Conservation (phyloP, 2,797 vertebrate species). For the Tenualosa thibaudeaui region DNA sequence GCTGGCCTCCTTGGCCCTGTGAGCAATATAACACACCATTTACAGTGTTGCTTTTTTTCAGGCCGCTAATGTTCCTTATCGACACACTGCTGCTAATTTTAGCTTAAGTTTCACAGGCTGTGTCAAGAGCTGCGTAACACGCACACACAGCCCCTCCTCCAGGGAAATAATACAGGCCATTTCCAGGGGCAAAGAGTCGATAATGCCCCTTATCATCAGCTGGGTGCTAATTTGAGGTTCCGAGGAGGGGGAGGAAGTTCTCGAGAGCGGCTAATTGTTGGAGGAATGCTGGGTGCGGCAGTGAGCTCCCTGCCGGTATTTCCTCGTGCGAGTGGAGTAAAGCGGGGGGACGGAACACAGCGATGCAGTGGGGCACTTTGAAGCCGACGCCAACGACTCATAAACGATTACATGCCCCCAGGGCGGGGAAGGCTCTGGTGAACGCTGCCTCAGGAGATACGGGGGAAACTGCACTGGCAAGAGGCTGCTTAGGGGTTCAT, state of each 20-base stretch:
- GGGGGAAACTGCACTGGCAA: too few relatives aligned
- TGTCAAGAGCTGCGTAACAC: too few relatives aligned
- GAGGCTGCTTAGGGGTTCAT: not conserved
- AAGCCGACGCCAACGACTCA: conserved; percentile 44
- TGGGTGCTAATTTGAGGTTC: too few relatives aligned
- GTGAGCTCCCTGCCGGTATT: too few relatives aligned
- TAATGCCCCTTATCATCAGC: too few relatives aligned
- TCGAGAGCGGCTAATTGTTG: not conserved
- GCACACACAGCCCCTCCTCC: too few relatives aligned
- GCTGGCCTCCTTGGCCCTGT: not conserved
- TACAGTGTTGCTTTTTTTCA: not conserved
- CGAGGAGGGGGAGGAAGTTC: not conserved
- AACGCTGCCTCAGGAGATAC: not conserved
- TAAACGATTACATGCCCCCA: conserved; percentile 52
- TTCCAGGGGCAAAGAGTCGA: too few relatives aligned
- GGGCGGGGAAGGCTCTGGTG: conserved; percentile 54
- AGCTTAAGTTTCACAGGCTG: not conserved
- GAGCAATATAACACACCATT: conserved; percentile 1
- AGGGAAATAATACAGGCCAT: too few relatives aligned
- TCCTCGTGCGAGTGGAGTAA: too few relatives aligned
- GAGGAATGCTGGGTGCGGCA: not conserved
- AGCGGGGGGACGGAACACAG: not conserved
- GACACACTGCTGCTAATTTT: not conserved
- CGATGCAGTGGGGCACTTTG: conserved; percentile 11
- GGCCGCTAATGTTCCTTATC: not conserved